Evolutionary conservation across 2,888 invertebrate species (phyloP).

Genomic region (Eulithis prunata): DNA sequence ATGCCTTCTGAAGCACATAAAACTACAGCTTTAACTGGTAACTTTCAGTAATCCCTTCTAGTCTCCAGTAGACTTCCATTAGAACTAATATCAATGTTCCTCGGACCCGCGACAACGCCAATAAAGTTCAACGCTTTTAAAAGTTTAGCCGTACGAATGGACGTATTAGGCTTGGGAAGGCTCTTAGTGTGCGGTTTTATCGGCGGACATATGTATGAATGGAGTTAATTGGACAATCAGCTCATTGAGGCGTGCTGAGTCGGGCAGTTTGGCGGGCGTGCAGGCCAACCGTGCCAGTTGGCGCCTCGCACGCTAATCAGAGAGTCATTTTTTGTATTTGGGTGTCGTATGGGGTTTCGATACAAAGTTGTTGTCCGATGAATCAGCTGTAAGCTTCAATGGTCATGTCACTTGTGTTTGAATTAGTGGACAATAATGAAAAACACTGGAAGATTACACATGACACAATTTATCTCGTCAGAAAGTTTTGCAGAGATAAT

Average conservation of each 20-base stretch:
- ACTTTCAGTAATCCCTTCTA: slow-evolving; percentile 12
- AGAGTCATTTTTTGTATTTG: slow-evolving; percentile 36
- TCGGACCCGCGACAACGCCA: slow-evolving; percentile 41
- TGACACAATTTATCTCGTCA: no score
- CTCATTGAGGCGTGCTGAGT: slow-evolving; percentile 73
- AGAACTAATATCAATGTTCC: slow-evolving; percentile 20
- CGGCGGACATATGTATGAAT: slow-evolving; percentile 71
- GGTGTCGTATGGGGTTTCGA: slow-evolving; percentile 52
- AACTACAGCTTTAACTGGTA: slow-evolving; percentile 3
- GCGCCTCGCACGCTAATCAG: slow-evolving; percentile 71
- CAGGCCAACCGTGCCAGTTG: slow-evolving; percentile 72
- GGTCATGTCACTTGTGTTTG: slow-evolving; percentile 8
- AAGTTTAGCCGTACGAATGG: slow-evolving; percentile 57
- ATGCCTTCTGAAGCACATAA: not conserved
- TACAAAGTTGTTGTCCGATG: slow-evolving; percentile 44
- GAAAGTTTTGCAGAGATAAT: not conserved
- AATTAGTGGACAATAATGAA: not conserved
- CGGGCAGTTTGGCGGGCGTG: slow-evolving; percentile 69
- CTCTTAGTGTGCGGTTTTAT: slow-evolving; percentile 61
- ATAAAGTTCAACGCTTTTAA: slow-evolving; percentile 55
- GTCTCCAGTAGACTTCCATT: slow-evolving; percentile 21
- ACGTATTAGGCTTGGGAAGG: slow-evolving; percentile 63
- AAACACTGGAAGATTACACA: no score
- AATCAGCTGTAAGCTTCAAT: slow-evolving; percentile 23
- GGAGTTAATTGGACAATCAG: slow-evolving; percentile 77